Evolutionary conservation across 23 tunicate species (phyloP), one percentile per base, ranked within the genome.

Genomic region (Diplosoma virens): DNA sequence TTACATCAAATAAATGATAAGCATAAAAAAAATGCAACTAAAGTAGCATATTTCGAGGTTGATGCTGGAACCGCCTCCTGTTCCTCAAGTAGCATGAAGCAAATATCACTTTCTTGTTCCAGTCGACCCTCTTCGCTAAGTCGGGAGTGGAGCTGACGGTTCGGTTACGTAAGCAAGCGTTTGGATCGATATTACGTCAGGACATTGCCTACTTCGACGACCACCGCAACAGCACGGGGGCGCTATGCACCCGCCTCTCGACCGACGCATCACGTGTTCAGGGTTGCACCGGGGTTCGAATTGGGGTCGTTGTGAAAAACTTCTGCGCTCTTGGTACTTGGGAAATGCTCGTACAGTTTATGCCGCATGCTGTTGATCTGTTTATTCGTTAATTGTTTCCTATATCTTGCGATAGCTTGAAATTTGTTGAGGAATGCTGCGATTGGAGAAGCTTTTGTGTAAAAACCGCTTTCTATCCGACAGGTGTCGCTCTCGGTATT

Each of bases 401-500:
- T n/a, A n/a, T n/a, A n/a, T n/a, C n/a, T n/a, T n/a, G n/a, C n/a
- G n/a, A n/a, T n/a, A n/a, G n/a, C n/a, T n/a, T n/a, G n/a, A n/a
- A n/a, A n/a, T n/a, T n/a, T n/a, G n/a, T n/a, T n/a, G n/a, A n/a
- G n/a, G n/a, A n/a, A n/a, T n/a, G n/a, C n/a, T n/a, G n/a, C n/a
- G n/a, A n/a, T n/a, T n/a, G n/a, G n/a, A n/a, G n/a, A n/a, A n/a
- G n/a, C n/a, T n/a, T n/a, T 45, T 45, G 52, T 45, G 11, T 45
- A 9, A 45, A 45, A 45, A 45, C 14, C 16, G 11, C 52, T 9
- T 45, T 11, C 16, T 45, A 9, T 45, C 14, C 16, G n/a, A n/a
- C 63, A 92, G 97, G 97, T 69, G 97, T 92, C 55, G 93, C 97
- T 7, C 92, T 92, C 18, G 97, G 97, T 7, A 92, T 92, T 25